A percentile compares a stretch with the other conserved stretches of the same genome.
Conservation (phyloP, 2,888 invertebrate species). For the Seladonia tumulorum region DNA sequence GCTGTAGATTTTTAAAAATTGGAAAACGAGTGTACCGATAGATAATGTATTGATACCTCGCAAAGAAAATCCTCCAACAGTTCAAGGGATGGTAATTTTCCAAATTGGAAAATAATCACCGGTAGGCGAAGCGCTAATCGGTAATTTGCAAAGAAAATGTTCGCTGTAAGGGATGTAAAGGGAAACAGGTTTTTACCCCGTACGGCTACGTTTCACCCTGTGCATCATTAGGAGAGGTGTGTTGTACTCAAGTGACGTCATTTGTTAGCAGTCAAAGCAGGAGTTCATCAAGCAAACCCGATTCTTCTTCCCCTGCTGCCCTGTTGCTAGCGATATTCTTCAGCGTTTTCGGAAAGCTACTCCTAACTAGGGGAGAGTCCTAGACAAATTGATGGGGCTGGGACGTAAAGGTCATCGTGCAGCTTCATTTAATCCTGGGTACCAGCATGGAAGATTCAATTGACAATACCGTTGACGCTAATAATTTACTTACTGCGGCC, state of each 20-base stretch:
- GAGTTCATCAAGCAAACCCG: background rate
- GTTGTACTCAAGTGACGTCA: background rate
- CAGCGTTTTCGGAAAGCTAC: background rate
- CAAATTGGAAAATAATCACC: too few species aligned
- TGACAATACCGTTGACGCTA: background rate
- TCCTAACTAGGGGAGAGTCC: background rate
- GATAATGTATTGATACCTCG: too few species aligned
- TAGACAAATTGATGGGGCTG: slow-evolving; percentile 6
- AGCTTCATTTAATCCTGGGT: background rate
- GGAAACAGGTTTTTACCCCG: background rate
- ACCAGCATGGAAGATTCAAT: slow-evolving; percentile 13
- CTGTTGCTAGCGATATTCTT: background rate
- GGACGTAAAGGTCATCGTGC: background rate
- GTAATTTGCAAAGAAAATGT: background rate
- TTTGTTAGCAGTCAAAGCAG: background rate
- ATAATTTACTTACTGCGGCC: background rate
- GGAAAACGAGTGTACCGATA: too few species aligned
- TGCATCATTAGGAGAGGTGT: background rate
- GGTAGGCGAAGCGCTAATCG: background rate
- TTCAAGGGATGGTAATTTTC: too few species aligned
- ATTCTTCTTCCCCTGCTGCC: background rate
- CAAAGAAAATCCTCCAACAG: too few species aligned
- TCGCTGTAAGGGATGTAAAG: background rate
- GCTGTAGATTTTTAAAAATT: background rate
- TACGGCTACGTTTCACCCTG: background rate